Evolutionary conservation across 2,113 vertebrate species (phyloP).

Genomic region (Tinamus guttatus): DNA sequence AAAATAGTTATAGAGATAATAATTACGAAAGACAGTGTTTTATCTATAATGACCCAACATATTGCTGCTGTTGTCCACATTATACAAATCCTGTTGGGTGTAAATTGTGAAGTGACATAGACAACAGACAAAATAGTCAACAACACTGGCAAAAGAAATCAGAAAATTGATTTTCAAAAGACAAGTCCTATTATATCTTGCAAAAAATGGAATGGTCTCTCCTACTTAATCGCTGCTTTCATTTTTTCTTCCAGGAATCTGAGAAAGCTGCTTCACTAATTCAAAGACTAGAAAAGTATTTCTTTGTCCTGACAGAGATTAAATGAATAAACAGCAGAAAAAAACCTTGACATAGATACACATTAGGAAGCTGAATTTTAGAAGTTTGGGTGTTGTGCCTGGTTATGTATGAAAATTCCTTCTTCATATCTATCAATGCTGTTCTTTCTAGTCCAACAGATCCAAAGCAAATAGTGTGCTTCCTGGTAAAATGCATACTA

Average conservation of each 20-base stretch:
- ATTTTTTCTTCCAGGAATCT: not conserved
- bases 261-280: not conserved
- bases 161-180: not conserved
- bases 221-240: fast-evolving
- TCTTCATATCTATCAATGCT: not conserved
- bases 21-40: not conserved
- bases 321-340: not conserved
- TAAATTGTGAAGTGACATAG: not conserved
- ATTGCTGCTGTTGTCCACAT: not conserved
- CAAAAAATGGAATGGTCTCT: not conserved
- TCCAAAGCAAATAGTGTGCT: not conserved
- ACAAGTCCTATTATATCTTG: not conserved
- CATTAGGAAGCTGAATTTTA: not conserved
- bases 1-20: not conserved
- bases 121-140: not conserved
- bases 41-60: not conserved
- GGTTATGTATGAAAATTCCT: not conserved
- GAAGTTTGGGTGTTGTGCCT: not conserved
- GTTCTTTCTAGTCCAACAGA: not conserved
- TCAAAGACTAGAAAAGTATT: not conserved
- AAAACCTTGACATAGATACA: not conserved
- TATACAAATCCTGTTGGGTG: not conserved
- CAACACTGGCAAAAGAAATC: not conserved
- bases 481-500: not conserved
- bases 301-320: not conserved